Percentiles rank a stretch among this genome's conserved stretches.
Evolutionary conservation across 1,140 invertebrate genomes (phyloP).

Genomic region (Lepidurus apus): DNA sequence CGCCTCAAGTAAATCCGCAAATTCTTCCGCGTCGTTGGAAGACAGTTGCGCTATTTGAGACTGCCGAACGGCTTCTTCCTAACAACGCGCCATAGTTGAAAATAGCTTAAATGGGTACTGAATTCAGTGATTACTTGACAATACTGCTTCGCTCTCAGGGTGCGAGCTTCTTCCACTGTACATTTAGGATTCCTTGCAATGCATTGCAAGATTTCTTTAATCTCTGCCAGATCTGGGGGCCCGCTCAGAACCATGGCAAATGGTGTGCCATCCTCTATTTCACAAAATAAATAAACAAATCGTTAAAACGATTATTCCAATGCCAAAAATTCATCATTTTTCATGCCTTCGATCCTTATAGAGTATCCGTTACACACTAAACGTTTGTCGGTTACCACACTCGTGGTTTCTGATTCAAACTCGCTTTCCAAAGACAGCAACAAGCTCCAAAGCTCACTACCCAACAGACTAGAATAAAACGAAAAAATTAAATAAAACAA

Average conservation of each 20-base stretch:
- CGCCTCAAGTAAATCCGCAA: not conserved
- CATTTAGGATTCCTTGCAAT: not conserved
- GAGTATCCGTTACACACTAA: conserved; percentile 6
- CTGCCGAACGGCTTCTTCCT: not conserved
- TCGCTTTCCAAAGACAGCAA: conserved; percentile 7
- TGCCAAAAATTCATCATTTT: not conserved
- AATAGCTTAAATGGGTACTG: not conserved
- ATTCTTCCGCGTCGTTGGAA: not conserved
- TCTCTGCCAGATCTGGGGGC: not conserved
- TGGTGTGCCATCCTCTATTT: not conserved
- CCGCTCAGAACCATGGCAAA: not conserved
- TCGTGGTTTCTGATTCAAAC: conserved; percentile 21
- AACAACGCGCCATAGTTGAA: not conserved
- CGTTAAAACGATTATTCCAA: not conserved
- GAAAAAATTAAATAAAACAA: not conserved
- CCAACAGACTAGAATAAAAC: not conserved
- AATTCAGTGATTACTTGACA: not conserved
- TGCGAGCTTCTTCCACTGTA: not conserved
- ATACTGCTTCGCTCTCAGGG: not conserved
- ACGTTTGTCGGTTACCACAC: conserved; percentile 21
- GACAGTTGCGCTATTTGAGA: not conserved
- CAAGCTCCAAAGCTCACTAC: not conserved
- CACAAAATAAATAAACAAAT: not conserved
- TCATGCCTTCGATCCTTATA: not conserved
- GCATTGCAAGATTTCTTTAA: not conserved